Evolutionary conservation across 2,113 vertebrate species (phyloP).

Genomic region (Bujurquina vittata): DNA sequence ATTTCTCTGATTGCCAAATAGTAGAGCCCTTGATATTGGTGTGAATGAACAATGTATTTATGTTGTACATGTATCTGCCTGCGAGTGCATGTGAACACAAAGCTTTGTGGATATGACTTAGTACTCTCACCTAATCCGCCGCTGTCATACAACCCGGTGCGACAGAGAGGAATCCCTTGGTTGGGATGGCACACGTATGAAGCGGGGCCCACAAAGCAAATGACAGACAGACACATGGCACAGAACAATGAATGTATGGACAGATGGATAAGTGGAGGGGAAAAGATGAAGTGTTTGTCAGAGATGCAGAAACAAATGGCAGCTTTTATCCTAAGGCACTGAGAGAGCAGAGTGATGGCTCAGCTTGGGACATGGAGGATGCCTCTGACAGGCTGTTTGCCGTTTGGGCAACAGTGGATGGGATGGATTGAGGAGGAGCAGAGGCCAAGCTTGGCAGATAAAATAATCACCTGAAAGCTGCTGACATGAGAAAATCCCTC

Average conservation of each 20-base stretch:
- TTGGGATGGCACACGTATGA: slow-evolving; percentile 47
- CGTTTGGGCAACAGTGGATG: slow-evolving; percentile 35
- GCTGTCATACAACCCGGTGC: slow-evolving; percentile 31
- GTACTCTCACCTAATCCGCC: slow-evolving; percentile 45
- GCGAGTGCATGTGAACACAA: slow-evolving; percentile 30
- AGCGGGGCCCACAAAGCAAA: slow-evolving; percentile 53
- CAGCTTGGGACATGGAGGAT: slow-evolving; percentile 49
- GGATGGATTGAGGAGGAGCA: slow-evolving; percentile 42
- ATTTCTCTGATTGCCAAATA: slow-evolving; percentile 71
- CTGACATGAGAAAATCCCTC: slow-evolving; percentile 34
- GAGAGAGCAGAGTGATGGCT: slow-evolving; percentile 59
- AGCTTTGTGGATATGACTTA: slow-evolving; percentile 37
- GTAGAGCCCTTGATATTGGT: slow-evolving; percentile 62
- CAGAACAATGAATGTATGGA: slow-evolving; percentile 63
- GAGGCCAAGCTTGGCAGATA: slow-evolving; percentile 50
- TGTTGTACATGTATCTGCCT: slow-evolving; percentile 54
- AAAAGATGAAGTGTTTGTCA: slow-evolving; percentile 76
- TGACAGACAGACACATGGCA: slow-evolving; percentile 63
- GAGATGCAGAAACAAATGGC: slow-evolving; percentile 75
- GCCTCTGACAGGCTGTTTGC: slow-evolving; percentile 56
- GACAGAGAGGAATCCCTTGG: slow-evolving; percentile 34
- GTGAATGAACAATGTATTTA: slow-evolving; percentile 57
- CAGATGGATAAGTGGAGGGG: slow-evolving; percentile 71
- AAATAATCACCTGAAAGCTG: slow-evolving; percentile 50
- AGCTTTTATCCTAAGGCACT: slow-evolving; percentile 72